Conservation (phyloP, 2,113 vertebrate species). For the Plestiodon gilberti region DNA sequence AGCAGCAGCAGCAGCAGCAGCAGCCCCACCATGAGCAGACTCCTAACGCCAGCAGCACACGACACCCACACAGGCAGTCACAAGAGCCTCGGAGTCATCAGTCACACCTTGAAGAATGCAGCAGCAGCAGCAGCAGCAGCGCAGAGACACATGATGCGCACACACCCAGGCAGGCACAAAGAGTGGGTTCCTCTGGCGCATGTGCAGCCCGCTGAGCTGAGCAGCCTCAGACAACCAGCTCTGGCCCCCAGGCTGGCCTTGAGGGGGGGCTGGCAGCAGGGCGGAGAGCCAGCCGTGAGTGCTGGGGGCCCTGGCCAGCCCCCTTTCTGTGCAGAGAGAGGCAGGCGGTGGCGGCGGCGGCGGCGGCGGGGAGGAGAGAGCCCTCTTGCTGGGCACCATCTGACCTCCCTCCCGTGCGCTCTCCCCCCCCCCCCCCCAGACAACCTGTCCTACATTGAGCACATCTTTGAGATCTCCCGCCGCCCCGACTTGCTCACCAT, state of each 20-base stretch:
- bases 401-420: neutral
- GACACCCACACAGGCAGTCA: neutral
- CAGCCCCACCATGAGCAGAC: neutral
- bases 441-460: slow-evolving; percentile 92
- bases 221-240: too few relatives aligned
- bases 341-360: too few relatives aligned
- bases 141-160: neutral
- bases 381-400: too few relatives aligned
- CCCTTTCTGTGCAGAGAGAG: neutral
- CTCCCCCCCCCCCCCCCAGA: slow-evolving; percentile 79
- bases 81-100: neutral
- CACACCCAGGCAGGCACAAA: neutral
- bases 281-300: neutral
- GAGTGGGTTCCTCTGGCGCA: neutral
- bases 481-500: slow-evolving; percentile 91
- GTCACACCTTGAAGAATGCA: neutral
- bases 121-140: neutral
- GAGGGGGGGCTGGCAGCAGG: too few relatives aligned
- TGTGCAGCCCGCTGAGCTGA: too few relatives aligned
- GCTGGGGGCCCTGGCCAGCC: neutral
- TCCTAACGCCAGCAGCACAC: neutral
- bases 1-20: too few relatives aligned
- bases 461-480: slow-evolving; percentile 95
- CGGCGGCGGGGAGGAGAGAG: too few relatives aligned
- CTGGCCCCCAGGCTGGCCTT: too few relatives aligned